phyloP scores from a whole-genome alignment of 2,888 invertebrate species.

The Biston stratarius region DNA sequence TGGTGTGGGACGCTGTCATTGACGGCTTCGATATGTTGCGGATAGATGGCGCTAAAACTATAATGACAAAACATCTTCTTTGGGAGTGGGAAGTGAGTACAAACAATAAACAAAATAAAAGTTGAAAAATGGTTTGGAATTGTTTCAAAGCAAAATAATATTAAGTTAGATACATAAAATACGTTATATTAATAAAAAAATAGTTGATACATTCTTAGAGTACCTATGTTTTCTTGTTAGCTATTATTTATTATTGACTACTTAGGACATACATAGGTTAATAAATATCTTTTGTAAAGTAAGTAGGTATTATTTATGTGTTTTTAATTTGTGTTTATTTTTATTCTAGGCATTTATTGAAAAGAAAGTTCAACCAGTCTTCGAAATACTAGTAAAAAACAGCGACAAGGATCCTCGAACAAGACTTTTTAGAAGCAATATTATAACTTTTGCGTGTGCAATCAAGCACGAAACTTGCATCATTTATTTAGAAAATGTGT shows the following conservation, averaged over 20 bases:
- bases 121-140: too few relatives aligned
- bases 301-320: too few relatives aligned
- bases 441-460: conserved; percentile 67
- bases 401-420: conserved; percentile 54
- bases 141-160: too few relatives aligned
- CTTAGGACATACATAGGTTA: too few relatives aligned
- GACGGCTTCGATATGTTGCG: conserved; percentile 68
- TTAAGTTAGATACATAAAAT: too few relatives aligned
- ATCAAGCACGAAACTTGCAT: conserved; percentile 63
- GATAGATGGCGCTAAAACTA: conserved; percentile 60
- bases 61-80: conserved; percentile 66
- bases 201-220: too few relatives aligned
- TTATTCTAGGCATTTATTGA: conserved; percentile 69
- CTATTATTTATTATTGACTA: too few relatives aligned
- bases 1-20: conserved; percentile 73
- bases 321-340: not conserved
- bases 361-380: conserved; percentile 63
- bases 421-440: conserved; percentile 63
- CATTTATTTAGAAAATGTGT: conserved; percentile 52
- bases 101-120: too few relatives aligned
- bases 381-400: conserved; percentile 56
- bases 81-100: conserved; percentile 74
- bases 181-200: too few relatives aligned
- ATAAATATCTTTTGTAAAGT: too few relatives aligned
- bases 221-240: too few relatives aligned